These are phyloP conservation scores for Sebastes cheni DNA, from an alignment of 2,797 vertebrate genomes.

Conservation along the genomic window DNA sequence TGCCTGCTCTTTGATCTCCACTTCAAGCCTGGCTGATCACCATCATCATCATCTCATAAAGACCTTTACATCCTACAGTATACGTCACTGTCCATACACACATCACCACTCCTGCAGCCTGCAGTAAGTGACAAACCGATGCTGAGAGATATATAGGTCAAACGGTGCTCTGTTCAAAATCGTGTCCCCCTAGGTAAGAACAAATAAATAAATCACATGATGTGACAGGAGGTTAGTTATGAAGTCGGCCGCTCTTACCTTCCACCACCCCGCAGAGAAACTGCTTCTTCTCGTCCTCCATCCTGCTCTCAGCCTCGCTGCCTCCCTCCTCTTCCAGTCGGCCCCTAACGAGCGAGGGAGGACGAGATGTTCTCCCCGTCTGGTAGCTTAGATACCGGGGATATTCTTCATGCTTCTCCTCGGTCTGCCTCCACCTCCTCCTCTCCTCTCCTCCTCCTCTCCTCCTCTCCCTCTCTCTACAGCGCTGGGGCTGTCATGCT, in stretches of 20 bases:
- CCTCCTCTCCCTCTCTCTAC: background rate
- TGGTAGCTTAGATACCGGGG: conserved; percentile 28
- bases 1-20: conserved; percentile 42
- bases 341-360: conserved; percentile 19
- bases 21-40: conserved; percentile 47
- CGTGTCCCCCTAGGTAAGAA: background rate
- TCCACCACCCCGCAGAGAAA: conserved; percentile 87
- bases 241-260: conserved; percentile 71
- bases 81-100: background rate
- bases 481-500: conserved; percentile 36
- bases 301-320: conserved; percentile 39
- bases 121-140: background rate
- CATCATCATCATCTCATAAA: conserved; percentile 17
- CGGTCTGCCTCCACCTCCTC: conserved; percentile 43
- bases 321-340: conserved; percentile 37
- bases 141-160: conserved; percentile 63
- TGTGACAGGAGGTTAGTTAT: conserved; percentile 40
- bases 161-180: conserved; percentile 18
- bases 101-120: background rate
- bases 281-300: conserved; percentile 79
- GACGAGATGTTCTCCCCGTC: conserved; percentile 44
- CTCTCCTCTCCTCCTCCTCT: background rate
- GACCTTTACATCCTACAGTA: background rate
- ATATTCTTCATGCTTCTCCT: conserved; percentile 58
- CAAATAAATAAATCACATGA: conserved; percentile 37